Base-by-base conservation (phyloP, 1,140 invertebrate genomes). In the Drosophila sucinea region DNA sequence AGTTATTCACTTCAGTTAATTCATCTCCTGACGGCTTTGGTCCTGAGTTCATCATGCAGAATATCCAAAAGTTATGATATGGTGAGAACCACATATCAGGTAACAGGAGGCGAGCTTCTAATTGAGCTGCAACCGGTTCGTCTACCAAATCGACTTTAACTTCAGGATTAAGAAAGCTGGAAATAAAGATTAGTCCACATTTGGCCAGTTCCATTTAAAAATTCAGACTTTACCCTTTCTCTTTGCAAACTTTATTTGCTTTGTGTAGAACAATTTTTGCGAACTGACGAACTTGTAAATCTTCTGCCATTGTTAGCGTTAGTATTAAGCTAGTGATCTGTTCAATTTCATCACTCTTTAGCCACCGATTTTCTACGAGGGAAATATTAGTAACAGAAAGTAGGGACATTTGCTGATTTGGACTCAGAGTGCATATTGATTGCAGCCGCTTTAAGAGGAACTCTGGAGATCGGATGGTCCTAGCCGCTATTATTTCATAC, bases 401-500 rank as follows among this genome's bases (percentile, higher is more conserved):
- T 51, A 91, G 54, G 2, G 90, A 90, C 4, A 85, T 58, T 56
- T 91, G 86, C 29, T 91, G 90, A 25, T 74, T 76, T 5, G 83
- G 62, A 10, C 79, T 82, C 0, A 84, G 61, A 1, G n/a, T 61
- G 4, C 35, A n/a, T 10, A 89, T 29, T 0, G n/a, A 11, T 11
- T 73, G 29, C 17, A 91, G 67, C 58, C 64, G 63, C 3, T 80
- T 44, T 4, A 87, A 4, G 1, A 91, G 32, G 0, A 33, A n/a
- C 0, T 68, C 27, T 0, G 73, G 44, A 4, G 41, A 51, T 1
- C 70, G 75, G 17, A 85, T 33, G 33, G 76, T 51, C 17, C 30
- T 47, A 23, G 90, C 62, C 93, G 89, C 94, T 93, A 96, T 68
- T 7, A 62, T 69, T 87, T 96, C 95, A 63, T 94, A 93, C 79